phyloP scores from a whole-genome alignment of 2,888 invertebrate genomes.

The Dryococelus australis region DNA sequence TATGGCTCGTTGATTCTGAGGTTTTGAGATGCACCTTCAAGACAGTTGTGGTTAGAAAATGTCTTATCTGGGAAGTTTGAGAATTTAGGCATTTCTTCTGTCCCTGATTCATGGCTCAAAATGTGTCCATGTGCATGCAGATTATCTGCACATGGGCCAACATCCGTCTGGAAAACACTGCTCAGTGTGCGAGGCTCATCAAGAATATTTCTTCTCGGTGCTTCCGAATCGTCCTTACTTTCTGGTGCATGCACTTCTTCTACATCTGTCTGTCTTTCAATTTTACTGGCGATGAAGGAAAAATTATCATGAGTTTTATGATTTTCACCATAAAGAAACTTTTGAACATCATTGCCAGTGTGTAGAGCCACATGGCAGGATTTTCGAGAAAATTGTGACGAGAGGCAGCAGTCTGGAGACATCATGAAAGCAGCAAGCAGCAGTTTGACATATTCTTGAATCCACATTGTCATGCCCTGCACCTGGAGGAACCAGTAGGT shows the following conservation, averaged over 20 bases:
- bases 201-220: background rate
- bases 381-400: background rate
- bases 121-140: background rate
- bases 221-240: background rate
- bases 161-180: background rate
- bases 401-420: background rate
- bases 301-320: background rate
- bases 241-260: background rate
- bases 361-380: background rate
- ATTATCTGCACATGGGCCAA: background rate
- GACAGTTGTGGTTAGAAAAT: background rate
- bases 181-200: background rate
- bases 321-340: background rate
- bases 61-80: background rate
- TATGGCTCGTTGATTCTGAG: background rate
- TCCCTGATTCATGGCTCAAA: background rate
- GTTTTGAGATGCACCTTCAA: background rate
- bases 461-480: background rate
- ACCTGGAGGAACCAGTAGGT: background rate
- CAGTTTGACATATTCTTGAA: background rate
- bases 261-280: background rate
- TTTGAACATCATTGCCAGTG: background rate
- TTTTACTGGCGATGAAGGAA: background rate
- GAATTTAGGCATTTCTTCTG: background rate
- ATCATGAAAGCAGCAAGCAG: background rate